A percentile compares a stretch with the other conserved stretches of the same genome.
phyloP scores from a whole-genome alignment of 2,888 invertebrate genomes.

The Protodeltote pygarga region DNA sequence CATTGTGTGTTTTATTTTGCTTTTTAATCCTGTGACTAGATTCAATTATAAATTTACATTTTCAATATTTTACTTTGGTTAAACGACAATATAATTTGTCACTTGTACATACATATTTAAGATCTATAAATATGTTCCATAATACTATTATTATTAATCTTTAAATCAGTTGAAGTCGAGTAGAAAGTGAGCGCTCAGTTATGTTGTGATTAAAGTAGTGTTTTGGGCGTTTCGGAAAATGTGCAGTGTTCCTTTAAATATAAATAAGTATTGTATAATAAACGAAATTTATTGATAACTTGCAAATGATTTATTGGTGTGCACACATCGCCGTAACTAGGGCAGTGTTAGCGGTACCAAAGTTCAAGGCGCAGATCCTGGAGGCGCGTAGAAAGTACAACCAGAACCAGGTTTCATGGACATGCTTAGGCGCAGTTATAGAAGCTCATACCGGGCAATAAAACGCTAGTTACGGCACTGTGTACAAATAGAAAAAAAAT shows the following conservation, averaged over 20 bases:
- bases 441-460: too few species aligned
- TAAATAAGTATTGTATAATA: conserved; percentile 2
- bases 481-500: too few species aligned
- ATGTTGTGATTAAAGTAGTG: conserved; percentile 45
- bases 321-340: too few species aligned
- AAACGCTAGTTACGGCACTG: too few species aligned
- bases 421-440: too few species aligned
- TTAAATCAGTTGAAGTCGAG: conserved; percentile 14
- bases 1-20: conserved; percentile 22
- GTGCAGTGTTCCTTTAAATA: conserved; percentile 13
- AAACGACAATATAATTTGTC: too few species aligned
- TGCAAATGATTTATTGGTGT: conserved; percentile 15
- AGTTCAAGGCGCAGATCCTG: too few species aligned
- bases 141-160: conserved; percentile 16
- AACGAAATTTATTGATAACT: conserved; percentile 18
- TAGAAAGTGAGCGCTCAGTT: conserved; percentile 38
- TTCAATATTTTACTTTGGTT: background rate
- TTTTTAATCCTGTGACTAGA: conserved; percentile 27
- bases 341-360: too few species aligned
- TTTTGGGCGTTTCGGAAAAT: conserved; percentile 33
- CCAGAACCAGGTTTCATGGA: too few species aligned
- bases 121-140: conserved; percentile 11
- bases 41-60: conserved; percentile 20
- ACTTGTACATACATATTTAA: background rate
- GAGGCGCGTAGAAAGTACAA: too few species aligned